Conservation (phyloP, 2,113 vertebrate genomes). For the Pelecanus crispus region DNA sequence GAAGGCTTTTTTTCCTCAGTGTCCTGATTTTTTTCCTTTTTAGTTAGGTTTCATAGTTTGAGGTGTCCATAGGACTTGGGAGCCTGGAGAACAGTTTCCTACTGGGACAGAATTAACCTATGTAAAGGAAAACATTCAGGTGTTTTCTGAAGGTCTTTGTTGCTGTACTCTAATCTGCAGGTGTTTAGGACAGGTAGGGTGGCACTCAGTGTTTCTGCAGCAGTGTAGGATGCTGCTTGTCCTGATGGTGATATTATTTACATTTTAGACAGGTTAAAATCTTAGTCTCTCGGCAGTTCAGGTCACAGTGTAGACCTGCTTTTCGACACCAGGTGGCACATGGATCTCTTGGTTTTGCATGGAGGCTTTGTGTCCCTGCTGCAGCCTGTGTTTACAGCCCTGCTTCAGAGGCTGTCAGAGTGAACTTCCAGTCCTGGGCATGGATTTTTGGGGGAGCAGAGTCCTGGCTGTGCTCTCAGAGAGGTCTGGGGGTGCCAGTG, state of each 20-base stretch:
- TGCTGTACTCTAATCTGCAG: not conserved
- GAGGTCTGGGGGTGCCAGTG: not conserved
- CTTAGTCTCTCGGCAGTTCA: fast-evolving
- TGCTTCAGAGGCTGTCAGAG: not conserved
- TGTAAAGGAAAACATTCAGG: fast-evolving
- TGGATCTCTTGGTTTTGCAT: not conserved
- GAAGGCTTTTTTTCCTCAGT: not conserved
- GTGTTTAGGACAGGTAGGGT: not conserved
- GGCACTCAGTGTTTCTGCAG: not conserved
- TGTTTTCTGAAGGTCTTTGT: not conserved
- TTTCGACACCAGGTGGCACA: slow-evolving; percentile 66
- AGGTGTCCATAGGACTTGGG: fast-evolving
- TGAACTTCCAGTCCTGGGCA: too few species aligned
- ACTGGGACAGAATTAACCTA: not conserved
- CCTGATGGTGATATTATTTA: fast-evolving
- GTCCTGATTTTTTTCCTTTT: not conserved
- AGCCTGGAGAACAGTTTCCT: not conserved
- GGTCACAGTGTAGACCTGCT: not conserved
- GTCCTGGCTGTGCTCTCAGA: not conserved
- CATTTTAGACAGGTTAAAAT: too few species aligned
- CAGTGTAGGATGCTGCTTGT: too few species aligned
- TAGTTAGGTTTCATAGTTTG: fast-evolving
- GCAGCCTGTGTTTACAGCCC: not conserved
- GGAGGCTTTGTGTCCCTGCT: slow-evolving; percentile 8
- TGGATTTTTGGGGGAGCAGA: not conserved